phyloP scores from a whole-genome alignment of 2,113 vertebrate genomes.

The Formicarius rufipectus region DNA sequence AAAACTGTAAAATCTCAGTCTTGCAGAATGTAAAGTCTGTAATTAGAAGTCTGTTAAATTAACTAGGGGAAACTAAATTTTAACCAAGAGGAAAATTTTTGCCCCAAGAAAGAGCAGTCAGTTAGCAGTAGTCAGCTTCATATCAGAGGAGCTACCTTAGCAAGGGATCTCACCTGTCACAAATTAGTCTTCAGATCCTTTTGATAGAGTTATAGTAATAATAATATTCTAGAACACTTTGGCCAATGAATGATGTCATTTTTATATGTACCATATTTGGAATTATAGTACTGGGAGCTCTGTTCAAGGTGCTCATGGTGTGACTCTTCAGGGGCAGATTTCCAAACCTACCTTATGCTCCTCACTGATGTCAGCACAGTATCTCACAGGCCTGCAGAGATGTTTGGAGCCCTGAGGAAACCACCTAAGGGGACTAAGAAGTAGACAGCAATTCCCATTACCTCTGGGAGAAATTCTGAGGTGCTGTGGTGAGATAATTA shows the following conservation, averaged over 20 bases:
- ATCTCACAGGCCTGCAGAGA: rapidly evolving
- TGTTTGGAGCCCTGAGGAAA: not conserved
- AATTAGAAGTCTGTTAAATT: not conserved
- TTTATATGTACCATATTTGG: not conserved
- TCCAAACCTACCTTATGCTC: not conserved
- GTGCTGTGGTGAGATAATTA: not conserved
- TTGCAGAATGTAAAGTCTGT: not conserved
- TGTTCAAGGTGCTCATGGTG: not conserved
- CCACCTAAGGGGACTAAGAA: not conserved
- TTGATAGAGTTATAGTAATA: not conserved
- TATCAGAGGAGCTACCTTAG: not conserved
- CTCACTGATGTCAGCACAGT: not conserved
- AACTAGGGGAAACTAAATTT: not conserved
- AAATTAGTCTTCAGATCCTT: not conserved
- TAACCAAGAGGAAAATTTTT: not conserved
- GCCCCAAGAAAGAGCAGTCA: not conserved
- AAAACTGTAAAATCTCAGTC: not conserved
- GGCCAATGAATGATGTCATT: not conserved
- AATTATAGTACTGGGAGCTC: not conserved
- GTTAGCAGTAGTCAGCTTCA: not conserved
- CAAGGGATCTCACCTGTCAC: not conserved
- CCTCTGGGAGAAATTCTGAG: not conserved
- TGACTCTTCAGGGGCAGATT: not conserved
- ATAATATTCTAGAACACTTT: not conserved
- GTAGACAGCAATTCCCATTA: not conserved